Conservation (phyloP, 1,140 invertebrate species). For the Hestina assimilis region DNA sequence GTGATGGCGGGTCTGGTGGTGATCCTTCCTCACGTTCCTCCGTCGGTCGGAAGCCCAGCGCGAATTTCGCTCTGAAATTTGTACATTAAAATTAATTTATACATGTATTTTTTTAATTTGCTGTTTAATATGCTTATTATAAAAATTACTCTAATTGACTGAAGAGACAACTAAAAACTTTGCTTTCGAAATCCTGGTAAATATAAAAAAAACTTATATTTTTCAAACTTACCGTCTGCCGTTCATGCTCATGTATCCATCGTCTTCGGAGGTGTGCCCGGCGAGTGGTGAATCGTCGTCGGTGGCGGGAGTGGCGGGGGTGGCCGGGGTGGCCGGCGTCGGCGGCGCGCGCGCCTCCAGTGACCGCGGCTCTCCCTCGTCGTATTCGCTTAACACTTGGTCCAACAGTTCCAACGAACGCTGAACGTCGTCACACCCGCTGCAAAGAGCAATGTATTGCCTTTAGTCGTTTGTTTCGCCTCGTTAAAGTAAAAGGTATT, state of each 20-base stretch:
- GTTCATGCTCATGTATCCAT: conserved; percentile 94
- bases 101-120: neutral
- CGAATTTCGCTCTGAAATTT: conserved; percentile 81
- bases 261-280: conserved; percentile 90
- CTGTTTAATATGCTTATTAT: too few relatives aligned
- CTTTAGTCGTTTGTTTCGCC: neutral
- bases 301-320: conserved; percentile 68
- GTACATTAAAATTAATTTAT: neutral
- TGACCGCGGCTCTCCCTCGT: conserved; percentile 80
- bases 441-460: conserved; percentile 73
- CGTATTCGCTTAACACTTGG: conserved; percentile 92
- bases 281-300: conserved; percentile 86
- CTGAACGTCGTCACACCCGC: conserved; percentile 88
- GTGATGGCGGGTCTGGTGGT: conserved; percentile 70
- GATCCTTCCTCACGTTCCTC: conserved; percentile 82
- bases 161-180: too few relatives aligned
- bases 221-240: conserved; percentile 80
- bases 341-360: conserved; percentile 70
- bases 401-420: conserved; percentile 90
- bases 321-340: conserved; percentile 68
- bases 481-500: too few relatives aligned
- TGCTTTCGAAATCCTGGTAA: too few relatives aligned
- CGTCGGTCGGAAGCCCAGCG: conserved; percentile 82
- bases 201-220: too few relatives aligned
- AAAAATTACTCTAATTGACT: too few relatives aligned